A percentile compares a stretch with the other conserved stretches of the same genome.
Conservation (phyloP, 1,140 invertebrate genomes). For the Arion vulgaris region DNA sequence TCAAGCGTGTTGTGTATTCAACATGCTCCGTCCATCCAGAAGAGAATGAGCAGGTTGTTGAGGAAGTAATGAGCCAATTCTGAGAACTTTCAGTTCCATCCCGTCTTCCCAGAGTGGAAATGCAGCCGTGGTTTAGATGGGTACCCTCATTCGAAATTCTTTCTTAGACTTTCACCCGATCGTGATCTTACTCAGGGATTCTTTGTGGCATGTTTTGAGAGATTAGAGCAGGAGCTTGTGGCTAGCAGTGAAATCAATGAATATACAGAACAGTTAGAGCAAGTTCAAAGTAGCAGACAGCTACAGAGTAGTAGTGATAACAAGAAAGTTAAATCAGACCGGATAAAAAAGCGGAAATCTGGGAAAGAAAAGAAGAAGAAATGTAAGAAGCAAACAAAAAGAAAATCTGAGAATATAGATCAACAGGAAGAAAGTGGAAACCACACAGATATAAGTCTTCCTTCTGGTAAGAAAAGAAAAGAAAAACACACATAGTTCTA, state of each 20-base stretch:
- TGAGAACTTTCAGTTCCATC: constrained; percentile 52
- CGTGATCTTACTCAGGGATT: constrained; percentile 91
- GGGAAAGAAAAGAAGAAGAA: neutral
- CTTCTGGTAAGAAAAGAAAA: no score
- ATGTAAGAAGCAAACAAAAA: neutral
- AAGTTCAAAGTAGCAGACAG: no score
- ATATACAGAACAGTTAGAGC: no score
- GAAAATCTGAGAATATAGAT: no score
- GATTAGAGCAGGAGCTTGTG: neutral
- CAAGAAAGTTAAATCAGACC: no score
- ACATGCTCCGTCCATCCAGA: constrained; percentile 91
- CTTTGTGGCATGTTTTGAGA: constrained; percentile 89
- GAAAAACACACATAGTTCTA: no score
- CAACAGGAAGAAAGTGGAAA: no score
- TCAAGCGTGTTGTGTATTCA: constrained; percentile 91
- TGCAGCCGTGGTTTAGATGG: constrained; percentile 64
- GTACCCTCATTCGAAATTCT: constrained; percentile 72
- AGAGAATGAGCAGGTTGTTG: constrained; percentile 93
- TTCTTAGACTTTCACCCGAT: constrained; percentile 84
- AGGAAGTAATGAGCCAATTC: constrained; percentile 73
- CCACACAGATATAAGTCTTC: no score
- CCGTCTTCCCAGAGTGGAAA: constrained; percentile 63
- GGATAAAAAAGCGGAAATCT: no score
- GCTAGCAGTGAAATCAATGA: no score
- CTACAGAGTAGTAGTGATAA: no score